Conservation (phyloP, 2,888 invertebrate species). For the Cremastobaeus sp. region DNA sequence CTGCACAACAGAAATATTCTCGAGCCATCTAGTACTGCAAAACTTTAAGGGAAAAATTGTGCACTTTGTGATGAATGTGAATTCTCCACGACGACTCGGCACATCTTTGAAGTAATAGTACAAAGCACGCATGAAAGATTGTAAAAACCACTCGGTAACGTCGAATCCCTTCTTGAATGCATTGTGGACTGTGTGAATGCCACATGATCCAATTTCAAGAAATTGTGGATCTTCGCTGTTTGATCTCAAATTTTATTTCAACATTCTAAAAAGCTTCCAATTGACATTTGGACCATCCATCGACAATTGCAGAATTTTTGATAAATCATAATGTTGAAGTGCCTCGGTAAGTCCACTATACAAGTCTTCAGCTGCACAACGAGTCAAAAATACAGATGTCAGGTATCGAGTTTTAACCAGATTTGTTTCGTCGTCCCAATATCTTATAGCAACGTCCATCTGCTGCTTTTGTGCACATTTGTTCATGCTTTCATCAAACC, state of each 20-base stretch:
- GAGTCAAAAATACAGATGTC: conserved; percentile 57
- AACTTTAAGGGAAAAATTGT: conserved; percentile 64
- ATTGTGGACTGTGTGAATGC: conserved; percentile 66
- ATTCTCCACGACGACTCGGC: conserved; percentile 65
- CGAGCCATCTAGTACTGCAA: conserved; percentile 62
- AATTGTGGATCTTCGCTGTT: conserved; percentile 34
- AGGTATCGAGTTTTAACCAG: conserved; percentile 63
- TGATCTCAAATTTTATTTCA: conserved; percentile 13
- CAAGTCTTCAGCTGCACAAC: conserved; percentile 59
- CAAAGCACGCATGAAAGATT: conserved; percentile 58
- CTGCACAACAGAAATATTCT: conserved; percentile 56
- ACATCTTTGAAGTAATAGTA: conserved; percentile 67
- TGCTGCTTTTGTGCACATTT: conserved; percentile 59
- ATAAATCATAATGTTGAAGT: conserved; percentile 29
- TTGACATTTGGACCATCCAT: conserved; percentile 62
- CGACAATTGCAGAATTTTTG: conserved; percentile 59
- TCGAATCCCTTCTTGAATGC: conserved; percentile 64
- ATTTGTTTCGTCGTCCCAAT: conserved; percentile 58
- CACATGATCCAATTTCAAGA: conserved; percentile 66
- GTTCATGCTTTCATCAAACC: conserved; percentile 62
- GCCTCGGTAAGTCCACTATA: conserved; percentile 34
- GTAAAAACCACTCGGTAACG: conserved; percentile 59
- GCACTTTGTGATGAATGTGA: conserved; percentile 42
- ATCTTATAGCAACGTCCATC: conserved; percentile 66
- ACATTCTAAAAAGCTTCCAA: conserved; percentile 36